phyloP scores from a whole-genome alignment of 2,888 invertebrate genomes.

The Iselma pallidipennis region DNA sequence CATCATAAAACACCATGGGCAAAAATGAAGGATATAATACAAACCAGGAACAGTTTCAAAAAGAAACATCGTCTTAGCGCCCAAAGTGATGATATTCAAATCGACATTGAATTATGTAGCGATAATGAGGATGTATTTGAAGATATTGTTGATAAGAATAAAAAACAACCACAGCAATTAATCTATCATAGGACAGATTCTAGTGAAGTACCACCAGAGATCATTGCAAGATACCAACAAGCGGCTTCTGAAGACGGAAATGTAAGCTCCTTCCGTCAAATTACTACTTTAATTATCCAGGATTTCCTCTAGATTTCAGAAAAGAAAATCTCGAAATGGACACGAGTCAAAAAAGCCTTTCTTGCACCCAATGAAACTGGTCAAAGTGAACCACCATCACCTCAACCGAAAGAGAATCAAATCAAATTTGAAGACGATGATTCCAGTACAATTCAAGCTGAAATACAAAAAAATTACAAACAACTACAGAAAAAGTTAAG shows the following conservation, averaged over 20 bases:
- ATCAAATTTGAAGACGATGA: constrained; percentile 18
- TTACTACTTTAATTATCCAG: constrained; percentile 5
- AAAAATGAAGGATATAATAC: constrained; percentile 77
- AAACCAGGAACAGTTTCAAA: constrained; percentile 69
- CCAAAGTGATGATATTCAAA: constrained; percentile 50
- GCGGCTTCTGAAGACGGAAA: constrained; percentile 42
- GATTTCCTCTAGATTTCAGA: constrained; percentile 8
- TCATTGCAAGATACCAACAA: constrained; percentile 48
- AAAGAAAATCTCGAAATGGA: constrained; percentile 71
- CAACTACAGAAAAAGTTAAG: constrained; percentile 74
- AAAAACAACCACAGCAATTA: constrained; percentile 1
- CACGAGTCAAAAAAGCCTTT: constrained; percentile 73
- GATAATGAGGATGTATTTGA: constrained; percentile 53
- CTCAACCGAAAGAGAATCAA: constrained; percentile 1
- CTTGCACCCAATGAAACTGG: constrained; percentile 50
- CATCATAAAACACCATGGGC: constrained; percentile 69
- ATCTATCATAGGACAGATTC: constrained; percentile 22
- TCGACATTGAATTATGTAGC: constrained; percentile 46
- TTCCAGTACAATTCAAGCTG: constrained; percentile 58
- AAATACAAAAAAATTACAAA: constrained; percentile 73
- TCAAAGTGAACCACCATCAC: constrained; percentile 20
- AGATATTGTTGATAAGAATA: constrained; percentile 39
- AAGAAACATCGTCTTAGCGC: constrained; percentile 56
- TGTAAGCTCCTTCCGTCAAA: constrained; percentile 20
- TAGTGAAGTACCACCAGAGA: constrained; percentile 44